Evolutionary conservation across 2,888 invertebrate species (phyloP), one percentile per base, ranked within the genome.

Genomic region (Drosophila suboccidentalis): DNA sequence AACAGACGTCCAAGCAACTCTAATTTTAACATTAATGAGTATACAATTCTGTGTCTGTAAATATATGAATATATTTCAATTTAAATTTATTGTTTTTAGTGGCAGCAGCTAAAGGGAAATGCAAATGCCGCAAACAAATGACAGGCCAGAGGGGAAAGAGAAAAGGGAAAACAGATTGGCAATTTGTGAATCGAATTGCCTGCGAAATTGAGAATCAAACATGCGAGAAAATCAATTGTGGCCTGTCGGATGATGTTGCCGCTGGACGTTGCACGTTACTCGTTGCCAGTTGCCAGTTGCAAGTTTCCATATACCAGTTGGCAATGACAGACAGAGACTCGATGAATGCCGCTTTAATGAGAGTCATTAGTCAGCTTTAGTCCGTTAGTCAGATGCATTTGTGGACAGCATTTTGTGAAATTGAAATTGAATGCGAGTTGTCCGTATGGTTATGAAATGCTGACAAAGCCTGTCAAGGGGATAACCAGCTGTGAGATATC

Each of bases 341-440:
- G 47, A 62, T 67, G 61, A 80, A 75, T 78, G 57, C 51, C 38
- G 60, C 66, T 58, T 76, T 83, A 86, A 83, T 86, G 67, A 75
- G 64, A 38, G 67, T 57, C 71, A 83, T 82, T 86, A 80, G 69
- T 36, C 61, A 41, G 41, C 61, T 67, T 54, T 47, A 61, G n/a
- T 41, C 34, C 11, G 54, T 53, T 53, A 41, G 17, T 32, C 29
- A 29, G 41, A 41, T 13, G 22, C 43, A 44, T 15, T 54, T 53
- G 15, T 67, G 46, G 63, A 36, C 29, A 15, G 47, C 29, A 29
- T 4, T 10, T 47, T 47, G 67, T 43, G 43, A 19, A 43, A 43
- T 19, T 43, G 43, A 19, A 43, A 43, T 19, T 43, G 43, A 43
- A 43, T 43, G 43, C 4, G 19, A 41, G 17, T 15, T 15, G 39